Evolutionary conservation across 2,888 invertebrate species (phyloP), one percentile per base, ranked within the genome.

Genomic region (Coelogynopora nodosa): DNA sequence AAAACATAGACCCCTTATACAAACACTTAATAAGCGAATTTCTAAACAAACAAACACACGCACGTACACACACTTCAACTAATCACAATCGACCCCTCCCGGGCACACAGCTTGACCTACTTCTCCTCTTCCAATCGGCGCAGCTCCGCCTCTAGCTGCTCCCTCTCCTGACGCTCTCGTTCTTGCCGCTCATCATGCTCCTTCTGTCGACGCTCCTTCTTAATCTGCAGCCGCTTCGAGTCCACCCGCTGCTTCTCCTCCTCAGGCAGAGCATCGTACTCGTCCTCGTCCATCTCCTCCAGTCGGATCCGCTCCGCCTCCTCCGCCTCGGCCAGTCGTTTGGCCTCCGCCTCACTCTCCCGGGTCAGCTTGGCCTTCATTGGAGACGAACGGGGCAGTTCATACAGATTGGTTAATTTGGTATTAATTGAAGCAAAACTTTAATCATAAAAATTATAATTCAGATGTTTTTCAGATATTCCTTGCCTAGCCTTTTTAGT

Each of bases 271-370:
- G 90, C 90, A 88, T 92, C 92, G 88, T 92, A 92, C 86, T 92
- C 92, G 87, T 92, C 92, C 88, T 92, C 92, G 5, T 90, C 90
- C 92, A 92, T 92, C 82, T 92, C 92, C 88, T 92, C 91, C 28
- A 92, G 88, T 80, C 90, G 87, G 31, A 88, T 88, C 29, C 90
- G 88, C 85, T 92, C 91, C 30, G 88, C 88, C 84, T 91, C 90
- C 86, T 90, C 90, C 23, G 89, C 86, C 82, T 89, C 88, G 67
- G 88, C 88, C 18, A 88, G 89, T 28, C 88, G 85, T 18, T 87
- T 87, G 28, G 86, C 87, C 80, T 88, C 84, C 31, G 26, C 0
- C 31, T 84, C 74, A 18, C 30, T 27, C 23, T 81, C 28, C 28
- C 28, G 81, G 81, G 49, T 49, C 10, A 49, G 49, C 18, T 49